Conservation (phyloP, 2,888 invertebrate species). For the Camponotus fellah region DNA sequence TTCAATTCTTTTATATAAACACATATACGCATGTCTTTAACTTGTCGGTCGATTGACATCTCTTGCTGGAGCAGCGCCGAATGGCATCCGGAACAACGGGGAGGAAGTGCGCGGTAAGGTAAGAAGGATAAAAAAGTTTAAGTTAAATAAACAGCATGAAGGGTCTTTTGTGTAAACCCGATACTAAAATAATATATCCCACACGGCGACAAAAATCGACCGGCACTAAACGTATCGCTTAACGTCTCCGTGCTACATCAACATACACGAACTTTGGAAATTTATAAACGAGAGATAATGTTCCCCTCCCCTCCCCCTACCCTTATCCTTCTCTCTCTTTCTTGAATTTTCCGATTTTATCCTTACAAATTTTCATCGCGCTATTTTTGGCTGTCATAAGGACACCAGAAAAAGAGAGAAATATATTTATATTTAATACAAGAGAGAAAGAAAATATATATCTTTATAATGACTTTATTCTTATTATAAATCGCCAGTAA, state of each 20-base stretch:
- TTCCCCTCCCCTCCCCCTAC: constrained; percentile 35
- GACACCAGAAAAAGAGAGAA: not conserved
- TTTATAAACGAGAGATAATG: constrained; percentile 61
- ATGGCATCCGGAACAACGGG: constrained; percentile 71
- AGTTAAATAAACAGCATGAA: constrained; percentile 78
- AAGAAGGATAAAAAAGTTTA: constrained; percentile 74
- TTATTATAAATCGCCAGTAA: too few species aligned
- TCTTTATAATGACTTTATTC: too few species aligned
- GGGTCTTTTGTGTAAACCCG: constrained; percentile 80
- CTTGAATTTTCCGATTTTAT: not conserved
- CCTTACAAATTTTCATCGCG: constrained; percentile 15
- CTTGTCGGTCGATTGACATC: not conserved
- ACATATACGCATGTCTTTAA: not conserved
- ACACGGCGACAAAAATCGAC: constrained; percentile 71
- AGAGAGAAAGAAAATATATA: not conserved
- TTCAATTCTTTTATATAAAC: not conserved
- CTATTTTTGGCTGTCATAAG: constrained; percentile 18
- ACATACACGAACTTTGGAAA: constrained; percentile 61
- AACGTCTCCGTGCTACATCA: constrained; percentile 60
- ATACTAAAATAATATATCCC: constrained; percentile 82
- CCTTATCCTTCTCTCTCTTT: too few species aligned
- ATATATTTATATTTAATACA: not conserved
- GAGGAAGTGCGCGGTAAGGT: constrained; percentile 71
- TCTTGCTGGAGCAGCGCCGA: not conserved
- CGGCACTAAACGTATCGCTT: constrained; percentile 61